These are phyloP conservation scores for honey bee (Apis mellifera) DNA, from an alignment of 1,140 invertebrate genomes.

Conservation along the genomic window Amel_HAv3.1 CM009944.2:9180001-9180500, in stretches of 20 bases:
- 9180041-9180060: slow-evolving; percentile 34
- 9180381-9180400: slow-evolving; percentile 13
- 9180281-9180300: slow-evolving; percentile 35
- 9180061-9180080: background rate
- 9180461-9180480: slow-evolving; percentile 22
- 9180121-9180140: background rate
- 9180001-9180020: background rate
- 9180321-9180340: slow-evolving; percentile 20
- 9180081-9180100: background rate
- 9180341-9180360: background rate
- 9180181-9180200: background rate
- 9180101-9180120: background rate
- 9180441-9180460: background rate
- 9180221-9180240: too few species aligned
- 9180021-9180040: background rate
- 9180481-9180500: slow-evolving; percentile 43
- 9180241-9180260: background rate
- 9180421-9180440: slow-evolving; percentile 28
- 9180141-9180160: background rate
- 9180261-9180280: slow-evolving; percentile 23
- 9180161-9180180: too few species aligned
- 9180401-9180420: slow-evolving; percentile 48
- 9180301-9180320: background rate
- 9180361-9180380: slow-evolving; percentile 31
- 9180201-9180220: too few species aligned